Evolutionary conservation across 2,113 vertebrate genomes (phyloP).

Genomic region (Carettochelys insculpta): DNA sequence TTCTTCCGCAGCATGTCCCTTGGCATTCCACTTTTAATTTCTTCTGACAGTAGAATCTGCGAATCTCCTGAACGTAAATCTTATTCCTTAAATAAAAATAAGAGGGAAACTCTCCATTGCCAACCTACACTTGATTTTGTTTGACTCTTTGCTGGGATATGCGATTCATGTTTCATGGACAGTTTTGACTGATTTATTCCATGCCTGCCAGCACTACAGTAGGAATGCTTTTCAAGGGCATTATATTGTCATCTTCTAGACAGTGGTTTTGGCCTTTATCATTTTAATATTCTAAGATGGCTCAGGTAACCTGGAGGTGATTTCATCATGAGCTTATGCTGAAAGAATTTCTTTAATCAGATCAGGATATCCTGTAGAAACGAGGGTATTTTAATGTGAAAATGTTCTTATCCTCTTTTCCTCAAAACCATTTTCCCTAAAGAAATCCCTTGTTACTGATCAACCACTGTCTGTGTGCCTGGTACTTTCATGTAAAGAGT

Average conservation of each 20-base stretch:
- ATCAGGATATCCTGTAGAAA: not conserved
- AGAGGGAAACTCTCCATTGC: not conserved
- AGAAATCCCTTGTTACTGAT: not conserved
- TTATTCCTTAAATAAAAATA: conserved; percentile 46
- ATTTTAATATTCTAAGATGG: not conserved
- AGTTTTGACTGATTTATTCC: conserved; percentile 46
- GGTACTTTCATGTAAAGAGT: not conserved
- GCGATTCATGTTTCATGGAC: conserved; percentile 35
- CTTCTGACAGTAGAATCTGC: conserved; percentile 39
- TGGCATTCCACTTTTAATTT: conserved; percentile 8
- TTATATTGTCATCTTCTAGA: not conserved
- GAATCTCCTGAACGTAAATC: conserved; percentile 31
- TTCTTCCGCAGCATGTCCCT: not conserved
- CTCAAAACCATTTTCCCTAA: not conserved
- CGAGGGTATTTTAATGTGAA: not conserved
- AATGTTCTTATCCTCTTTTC: not conserved
- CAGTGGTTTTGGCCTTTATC: not conserved
- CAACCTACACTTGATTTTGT: conserved; percentile 37
- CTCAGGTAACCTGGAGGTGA: not conserved
- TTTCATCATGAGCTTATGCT: not conserved
- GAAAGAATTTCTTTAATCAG: not conserved
- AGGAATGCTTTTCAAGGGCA: not conserved
- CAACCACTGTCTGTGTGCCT: not conserved
- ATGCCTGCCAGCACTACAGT: not conserved
- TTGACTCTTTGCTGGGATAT: conserved; percentile 27